Base-by-base conservation (phyloP, 2,797 vertebrate species). In the Knipowitschia caucasica region DNA sequence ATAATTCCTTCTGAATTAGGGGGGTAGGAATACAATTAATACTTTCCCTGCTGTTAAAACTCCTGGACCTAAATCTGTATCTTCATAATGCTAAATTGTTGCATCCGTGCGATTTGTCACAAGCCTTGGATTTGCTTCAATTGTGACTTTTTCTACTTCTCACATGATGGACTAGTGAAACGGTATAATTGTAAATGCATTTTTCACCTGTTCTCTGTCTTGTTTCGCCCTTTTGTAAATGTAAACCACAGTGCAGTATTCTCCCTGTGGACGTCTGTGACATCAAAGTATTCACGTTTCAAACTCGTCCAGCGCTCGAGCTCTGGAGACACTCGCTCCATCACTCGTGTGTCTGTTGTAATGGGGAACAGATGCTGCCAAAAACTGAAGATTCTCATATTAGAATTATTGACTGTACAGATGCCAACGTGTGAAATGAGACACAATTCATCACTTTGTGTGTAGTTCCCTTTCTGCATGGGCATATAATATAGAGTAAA, bases 361-460 rank as follows among this genome's bases (percentile, higher is more conserved):
- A 84, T 78, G 64, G 25, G 46, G 63, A 82, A 51, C 83, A 78
- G 69, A 80, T 76, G 79, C 63, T 55, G 11, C 10, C 18, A 3
- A 39, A 59, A 62, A 55, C 52, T 20, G 40, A 44, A 56, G 54
- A 46, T 35, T 27, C 49, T 47, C 50, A 44, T 35, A 54, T 64
- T 55, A 29, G 62, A 58, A 51, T 18, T 55, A 53, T 51, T 56
- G 71, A 72, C 70, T 67, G 58, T 57, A 62, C 56, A 36, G 26
- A 43, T 63, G 59, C 53, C 61, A 68, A 58, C 49, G 27, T 53
- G 64, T 63, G 14, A 69, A 69, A 64, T 52, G 49, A 59, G 49
- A 36, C 21, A 36, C 31, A 17, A 60, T 67, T 50, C 21, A 61
- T 75, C 64, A 47, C 12, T 4, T 17, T 8, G 23, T 20, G 31